Evolutionary conservation across 2,888 invertebrate species (phyloP), one percentile per base, ranked within the genome.

Genomic region (Cacoxenus indagator): DNA sequence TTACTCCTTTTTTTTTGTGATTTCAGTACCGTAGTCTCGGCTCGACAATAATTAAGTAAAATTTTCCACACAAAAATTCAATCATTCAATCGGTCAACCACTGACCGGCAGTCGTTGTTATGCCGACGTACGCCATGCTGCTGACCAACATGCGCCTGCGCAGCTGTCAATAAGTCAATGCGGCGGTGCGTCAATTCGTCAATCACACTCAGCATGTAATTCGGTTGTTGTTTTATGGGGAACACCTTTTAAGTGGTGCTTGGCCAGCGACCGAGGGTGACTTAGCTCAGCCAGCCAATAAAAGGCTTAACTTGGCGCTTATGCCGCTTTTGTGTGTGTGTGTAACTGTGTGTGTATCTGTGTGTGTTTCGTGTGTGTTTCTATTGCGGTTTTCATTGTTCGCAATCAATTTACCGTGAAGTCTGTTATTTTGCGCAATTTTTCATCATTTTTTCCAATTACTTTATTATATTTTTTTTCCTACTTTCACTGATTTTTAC

Each of bases 101-200:
- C 55, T 57, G n/a, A 29, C 29, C 29, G 8, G 9, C 54, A 2
- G 9, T n/a, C 27, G 55, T 24, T 27, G 6, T 9, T 31, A 5
- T 2, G 2, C 54, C 54, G 24, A 3, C 26, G 24, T 22, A 26
- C 22, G 1, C 54, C 11, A 26, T 9, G 24, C 24, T 11, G 24
- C 24, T 26, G 54, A 9, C 9, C 31, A 31, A n/a, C n/a, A 31
- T 54, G 9, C 26, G 54, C 54, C 24, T 22, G 54, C 54, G 54
- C 24, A 57, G 55, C 31, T 31, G 55, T 57, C 55, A 57, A 57
- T 57, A 57, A 57, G 55, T 57, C 55, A 54, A 24, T 22, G 22
- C 19, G 51, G 4, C 51, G n/a, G 55, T 4, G 8, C n/a, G 51
- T 8, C 17, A 51, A 2, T 4, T 24, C 11, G 51, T 11, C 24